These are phyloP conservation scores for Melangyna quadrimaculata DNA, from an alignment of 2,888 invertebrate genomes.

Conservation along the genomic window DNA sequence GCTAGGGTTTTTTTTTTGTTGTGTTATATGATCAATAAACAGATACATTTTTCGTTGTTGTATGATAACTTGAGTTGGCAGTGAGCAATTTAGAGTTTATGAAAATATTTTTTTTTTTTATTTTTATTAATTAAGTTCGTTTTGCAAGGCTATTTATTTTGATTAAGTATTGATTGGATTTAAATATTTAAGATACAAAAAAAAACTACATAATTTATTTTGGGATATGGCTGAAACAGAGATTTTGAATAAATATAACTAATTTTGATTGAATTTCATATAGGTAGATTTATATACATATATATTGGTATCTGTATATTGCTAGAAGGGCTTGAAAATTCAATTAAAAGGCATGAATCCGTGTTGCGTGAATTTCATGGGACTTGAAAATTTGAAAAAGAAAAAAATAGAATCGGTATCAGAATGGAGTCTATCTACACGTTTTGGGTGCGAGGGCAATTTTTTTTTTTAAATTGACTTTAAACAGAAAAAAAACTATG, in stretches of 20 bases:
- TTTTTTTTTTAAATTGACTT: too few species aligned
- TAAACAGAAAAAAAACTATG: too few species aligned
- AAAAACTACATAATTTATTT: not conserved
- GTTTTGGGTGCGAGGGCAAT: too few species aligned
- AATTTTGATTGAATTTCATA: not conserved
- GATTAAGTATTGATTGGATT: conserved; percentile 11
- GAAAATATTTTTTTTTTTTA: not conserved
- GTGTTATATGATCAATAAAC: not conserved
- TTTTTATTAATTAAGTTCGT: not conserved
- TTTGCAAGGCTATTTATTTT: not conserved
- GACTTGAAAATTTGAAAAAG: too few species aligned
- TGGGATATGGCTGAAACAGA: not conserved
- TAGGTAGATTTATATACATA: too few species aligned
- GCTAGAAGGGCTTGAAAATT: not conserved
- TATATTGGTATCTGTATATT: not conserved
- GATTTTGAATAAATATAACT: not conserved
- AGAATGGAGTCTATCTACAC: too few species aligned
- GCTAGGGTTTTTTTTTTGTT: not conserved
- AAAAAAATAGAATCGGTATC: too few species aligned
- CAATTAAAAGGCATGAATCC: too few species aligned
- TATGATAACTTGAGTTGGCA: not conserved
- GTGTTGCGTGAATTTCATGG: too few species aligned
- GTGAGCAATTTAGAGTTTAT: not conserved
- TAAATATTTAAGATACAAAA: not conserved
- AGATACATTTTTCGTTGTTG: not conserved